phyloP scores from a whole-genome alignment of 2,113 vertebrate species.

The Galemys pyrenaicus region DNA sequence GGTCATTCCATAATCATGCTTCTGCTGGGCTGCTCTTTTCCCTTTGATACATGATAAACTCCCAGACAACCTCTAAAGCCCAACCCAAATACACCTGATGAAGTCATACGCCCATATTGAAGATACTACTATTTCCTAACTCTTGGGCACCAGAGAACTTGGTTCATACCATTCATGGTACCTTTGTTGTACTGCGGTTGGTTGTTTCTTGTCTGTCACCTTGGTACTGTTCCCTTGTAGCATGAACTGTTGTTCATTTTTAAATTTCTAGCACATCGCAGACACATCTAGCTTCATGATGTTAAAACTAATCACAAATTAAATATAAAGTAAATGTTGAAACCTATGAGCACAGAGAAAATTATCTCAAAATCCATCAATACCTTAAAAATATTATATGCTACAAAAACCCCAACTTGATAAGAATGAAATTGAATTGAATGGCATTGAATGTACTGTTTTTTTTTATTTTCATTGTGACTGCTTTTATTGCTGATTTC shows the following conservation, averaged over 20 bases:
- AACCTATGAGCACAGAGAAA: neutral
- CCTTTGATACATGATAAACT: neutral
- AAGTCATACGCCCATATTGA: neutral
- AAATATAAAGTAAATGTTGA: neutral
- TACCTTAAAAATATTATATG: neutral
- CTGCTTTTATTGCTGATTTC: too few relatives aligned
- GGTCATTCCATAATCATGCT: neutral
- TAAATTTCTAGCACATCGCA: neutral
- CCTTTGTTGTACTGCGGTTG: neutral
- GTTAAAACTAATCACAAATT: neutral
- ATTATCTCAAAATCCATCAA: neutral
- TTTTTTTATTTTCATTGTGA: constrained; percentile 29
- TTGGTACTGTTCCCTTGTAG: neutral
- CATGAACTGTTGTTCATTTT: neutral
- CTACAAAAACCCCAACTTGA: neutral
- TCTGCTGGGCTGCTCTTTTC: neutral
- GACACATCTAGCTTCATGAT: neutral
- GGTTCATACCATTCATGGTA: neutral
- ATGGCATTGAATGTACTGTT: neutral
- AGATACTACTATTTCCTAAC: neutral
- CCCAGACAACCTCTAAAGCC: neutral
- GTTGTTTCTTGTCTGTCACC: neutral
- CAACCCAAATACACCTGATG: neutral
- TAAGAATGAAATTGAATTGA: constrained; percentile 12
- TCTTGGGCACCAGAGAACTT: neutral